Evolutionary conservation across 2,797 vertebrate genomes (phyloP), one percentile per base, ranked within the genome.

Genomic region (Cossypha niveicapilla): DNA sequence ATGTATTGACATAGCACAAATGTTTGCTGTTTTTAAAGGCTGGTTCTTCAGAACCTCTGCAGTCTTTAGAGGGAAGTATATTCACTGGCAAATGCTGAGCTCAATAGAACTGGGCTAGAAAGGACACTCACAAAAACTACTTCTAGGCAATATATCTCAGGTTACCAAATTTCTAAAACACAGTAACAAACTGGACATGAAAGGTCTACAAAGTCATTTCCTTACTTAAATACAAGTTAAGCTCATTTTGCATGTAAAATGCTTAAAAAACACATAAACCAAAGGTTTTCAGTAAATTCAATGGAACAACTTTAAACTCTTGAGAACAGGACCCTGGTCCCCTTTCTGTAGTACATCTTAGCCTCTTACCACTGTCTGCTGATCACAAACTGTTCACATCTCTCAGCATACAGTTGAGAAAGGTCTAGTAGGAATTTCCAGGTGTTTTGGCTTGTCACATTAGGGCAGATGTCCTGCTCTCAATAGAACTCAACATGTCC

Each of bases 1-100:
- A 54, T 62, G 48, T 82, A 79, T 79, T 94, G 80, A 93, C 71
- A 66, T 65, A 77, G 62, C 50, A 84, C 47, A 88, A 93, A 77
- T 35, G 56, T 83, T 81, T 92, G 60, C 21, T 84, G 18, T 73
- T 93, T 88, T 78, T 88, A 76, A 77, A 92, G 34, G 37, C 27
- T 81, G 42, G 66, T 85, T 88, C 85, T 83, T 85, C 81, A 85
- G 73, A 91, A 81, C 24, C 11, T 93, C 32, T 50, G 42, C 13
- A 47, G 8, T 11, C 57, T 81, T 89, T 45, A 22, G 67, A 86
- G n/a, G 12, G 39, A 85, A 86, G 7, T 45, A 76, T 35, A 63
- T 71, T 85, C 42, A 51, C 65, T 89, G 39, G 57, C 41, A 83
- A 67, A 17, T 79, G 45, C 34, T 65, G 66, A 87, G 47, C 54